Evolutionary conservation across 2,797 vertebrate species (phyloP), one percentile per base, ranked within the genome.

Genomic region (Trematomus bernacchii): DNA sequence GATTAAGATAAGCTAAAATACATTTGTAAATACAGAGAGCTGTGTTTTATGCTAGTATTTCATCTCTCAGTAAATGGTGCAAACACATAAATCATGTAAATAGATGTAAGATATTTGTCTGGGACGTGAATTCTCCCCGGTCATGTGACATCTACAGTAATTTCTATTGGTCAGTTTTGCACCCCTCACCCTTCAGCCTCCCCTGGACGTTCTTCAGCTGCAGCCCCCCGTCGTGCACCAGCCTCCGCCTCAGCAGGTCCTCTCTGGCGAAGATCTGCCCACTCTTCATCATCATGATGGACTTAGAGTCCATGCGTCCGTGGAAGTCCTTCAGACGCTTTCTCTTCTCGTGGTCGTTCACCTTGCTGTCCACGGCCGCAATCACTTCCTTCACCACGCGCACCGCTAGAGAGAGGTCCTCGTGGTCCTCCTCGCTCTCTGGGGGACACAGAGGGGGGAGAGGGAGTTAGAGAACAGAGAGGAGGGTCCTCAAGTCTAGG

Each of bases 211-310:
- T 97, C 88, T 95, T 99, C 30, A 99, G 92, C 82, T 96, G 97
- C 61, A 99, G 94, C 0, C 92, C 86, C 6, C 98, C 98, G 0
- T 99, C 97, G 1, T 97, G 96, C 73, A 99, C 94, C 65, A 99
- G 95, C 60, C 96, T 96, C 83, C 96, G 94, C 84, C 97, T 95
- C 76, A 95, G 94, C 78, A 99, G 87, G 74, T 99, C 98, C 89
- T 99, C 97, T 74, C 93, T 96, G 59, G 98, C 97, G 19, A 99
- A 99, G 87, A 99, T 98, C 93, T 98, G 97, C 0, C 98, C 98
- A 0, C 95, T 97, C 92, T 97, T 99, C 96, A 97, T 97, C 86
- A 97, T 96, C 95, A 97, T 99, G 92, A 99, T 98, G 66, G 98
- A 98, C 91, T 98, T 98, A 94, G 95, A 96, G 62, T 99, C 98